A percentile compares a stretch with the other conserved stretches of the same genome.
Conservation (phyloP, 1,140 invertebrate species). For the Temnothorax longispinosus region DNA sequence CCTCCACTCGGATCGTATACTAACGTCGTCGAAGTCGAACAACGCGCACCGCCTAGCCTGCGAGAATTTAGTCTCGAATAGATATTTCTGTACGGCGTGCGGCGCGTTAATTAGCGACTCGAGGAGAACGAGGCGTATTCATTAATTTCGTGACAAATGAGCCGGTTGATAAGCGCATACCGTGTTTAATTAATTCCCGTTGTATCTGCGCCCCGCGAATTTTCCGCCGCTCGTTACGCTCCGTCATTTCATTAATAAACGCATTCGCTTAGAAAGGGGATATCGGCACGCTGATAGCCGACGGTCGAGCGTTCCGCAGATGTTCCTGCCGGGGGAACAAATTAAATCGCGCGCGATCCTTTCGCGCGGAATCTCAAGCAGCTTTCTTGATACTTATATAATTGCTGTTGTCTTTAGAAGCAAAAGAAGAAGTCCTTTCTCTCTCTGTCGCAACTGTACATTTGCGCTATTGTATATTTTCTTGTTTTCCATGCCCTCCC, state of each 20-base stretch:
- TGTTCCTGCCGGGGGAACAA: constrained; percentile 48
- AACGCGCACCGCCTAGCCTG: background rate
- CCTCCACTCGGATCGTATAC: background rate
- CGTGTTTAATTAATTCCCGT: constrained; percentile 57
- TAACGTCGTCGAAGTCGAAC: background rate
- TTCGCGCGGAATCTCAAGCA: constrained; percentile 1
- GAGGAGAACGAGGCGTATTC: background rate
- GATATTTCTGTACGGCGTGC: background rate
- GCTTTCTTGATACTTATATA: constrained; percentile 44
- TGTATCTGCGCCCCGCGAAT: constrained; percentile 35
- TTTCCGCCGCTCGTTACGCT: constrained; percentile 57
- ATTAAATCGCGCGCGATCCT: constrained; percentile 31
- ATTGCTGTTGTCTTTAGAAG: constrained; percentile 20
- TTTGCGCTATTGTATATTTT: constrained; percentile 61
- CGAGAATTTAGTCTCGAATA: constrained; percentile 10
- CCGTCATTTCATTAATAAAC: constrained; percentile 59
- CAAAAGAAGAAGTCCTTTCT: constrained; percentile 22
- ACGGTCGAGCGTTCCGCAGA: constrained; percentile 57
- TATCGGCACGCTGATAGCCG: constrained; percentile 39
- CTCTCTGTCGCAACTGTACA: background rate
- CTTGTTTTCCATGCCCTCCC: constrained; percentile 42
- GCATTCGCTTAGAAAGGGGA: constrained; percentile 42
- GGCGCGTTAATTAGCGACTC: constrained; percentile 48
- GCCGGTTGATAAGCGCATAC: constrained; percentile 49
- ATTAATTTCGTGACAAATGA: constrained; percentile 63